phyloP scores from a whole-genome alignment of 2,113 vertebrate species.

The Montifringilla adamsi region DNA sequence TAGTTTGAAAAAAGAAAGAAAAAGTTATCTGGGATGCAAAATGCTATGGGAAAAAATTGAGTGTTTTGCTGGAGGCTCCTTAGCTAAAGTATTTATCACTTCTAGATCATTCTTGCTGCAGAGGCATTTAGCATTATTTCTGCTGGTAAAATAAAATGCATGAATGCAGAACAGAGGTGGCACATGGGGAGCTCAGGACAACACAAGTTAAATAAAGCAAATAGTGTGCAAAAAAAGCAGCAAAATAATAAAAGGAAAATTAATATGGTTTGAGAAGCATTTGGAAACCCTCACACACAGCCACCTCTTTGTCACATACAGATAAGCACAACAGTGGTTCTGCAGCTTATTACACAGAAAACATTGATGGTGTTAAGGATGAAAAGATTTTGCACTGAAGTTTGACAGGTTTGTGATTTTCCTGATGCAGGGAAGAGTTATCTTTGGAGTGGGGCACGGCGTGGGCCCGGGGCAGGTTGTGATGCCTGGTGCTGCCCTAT shows the following conservation, averaged over 20 bases:
- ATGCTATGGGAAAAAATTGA: background rate
- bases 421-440: conserved; percentile 25
- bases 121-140: background rate
- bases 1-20: background rate
- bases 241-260: background rate
- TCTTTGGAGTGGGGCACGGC: background rate
- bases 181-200: background rate
- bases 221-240: background rate
- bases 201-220: background rate
- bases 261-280: background rate
- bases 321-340: background rate
- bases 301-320: background rate
- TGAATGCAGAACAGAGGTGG: background rate
- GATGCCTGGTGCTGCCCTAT: background rate
- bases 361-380: background rate
- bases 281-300: background rate
- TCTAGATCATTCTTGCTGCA: background rate
- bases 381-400: background rate
- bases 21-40: background rate
- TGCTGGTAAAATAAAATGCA: background rate
- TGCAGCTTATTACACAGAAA: background rate
- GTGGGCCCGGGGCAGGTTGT: background rate
- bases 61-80: background rate
- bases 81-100: background rate
- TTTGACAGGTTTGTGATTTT: conserved; percentile 57